A percentile compares a stretch with the other conserved stretches of the same genome.
These are phyloP conservation scores for Drosophila setifemur DNA, from an alignment of 1,140 invertebrate genomes.

Conservation along the genomic window DNA sequence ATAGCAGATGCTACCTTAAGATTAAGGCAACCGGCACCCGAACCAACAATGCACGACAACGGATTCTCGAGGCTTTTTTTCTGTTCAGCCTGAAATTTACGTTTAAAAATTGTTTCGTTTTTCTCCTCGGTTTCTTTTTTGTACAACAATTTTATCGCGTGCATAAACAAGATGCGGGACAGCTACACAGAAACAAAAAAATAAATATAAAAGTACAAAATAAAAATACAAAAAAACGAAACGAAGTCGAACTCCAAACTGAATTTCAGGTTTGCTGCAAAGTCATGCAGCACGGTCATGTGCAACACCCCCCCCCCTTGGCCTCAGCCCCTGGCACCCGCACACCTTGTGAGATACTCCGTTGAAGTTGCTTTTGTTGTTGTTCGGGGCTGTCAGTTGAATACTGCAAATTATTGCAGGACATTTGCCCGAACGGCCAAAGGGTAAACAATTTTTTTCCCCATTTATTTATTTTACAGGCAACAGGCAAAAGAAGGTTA, in stretches of 20 bases:
- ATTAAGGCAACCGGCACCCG: too few relatives aligned
- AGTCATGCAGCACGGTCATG: constrained; percentile 76
- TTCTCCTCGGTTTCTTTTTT: constrained; percentile 24
- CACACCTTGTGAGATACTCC: too few relatives aligned
- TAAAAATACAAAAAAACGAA: constrained; percentile 30
- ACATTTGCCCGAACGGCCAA: constrained; percentile 66
- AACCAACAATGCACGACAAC: too few relatives aligned
- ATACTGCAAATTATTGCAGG: constrained; percentile 69
- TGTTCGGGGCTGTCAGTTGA: constrained; percentile 45
- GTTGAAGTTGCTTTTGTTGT: too few relatives aligned
- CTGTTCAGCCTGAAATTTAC: constrained; percentile 57
- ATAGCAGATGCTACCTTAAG: constrained; percentile 74
- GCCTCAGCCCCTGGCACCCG: not conserved
- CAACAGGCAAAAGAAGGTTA: constrained; percentile 38
- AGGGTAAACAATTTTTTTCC: constrained; percentile 52
- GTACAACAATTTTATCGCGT: constrained; percentile 73
- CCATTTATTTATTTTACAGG: constrained; percentile 57
- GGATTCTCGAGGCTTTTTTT: constrained; percentile 62
- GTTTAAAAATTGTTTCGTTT: constrained; percentile 35
- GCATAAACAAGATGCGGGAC: constrained; percentile 70
- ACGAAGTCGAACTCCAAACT: constrained; percentile 63
- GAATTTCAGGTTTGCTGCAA: constrained; percentile 70
- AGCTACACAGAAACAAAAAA: not conserved
- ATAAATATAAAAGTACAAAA: not conserved
- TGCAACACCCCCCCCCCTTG: constrained; percentile 4